A percentile compares a stretch with the other conserved stretches of the same genome.
Conservation (phyloP, 37 sponge, comb jelly and placozoan species). For the Theonella swinhoei region DNA sequence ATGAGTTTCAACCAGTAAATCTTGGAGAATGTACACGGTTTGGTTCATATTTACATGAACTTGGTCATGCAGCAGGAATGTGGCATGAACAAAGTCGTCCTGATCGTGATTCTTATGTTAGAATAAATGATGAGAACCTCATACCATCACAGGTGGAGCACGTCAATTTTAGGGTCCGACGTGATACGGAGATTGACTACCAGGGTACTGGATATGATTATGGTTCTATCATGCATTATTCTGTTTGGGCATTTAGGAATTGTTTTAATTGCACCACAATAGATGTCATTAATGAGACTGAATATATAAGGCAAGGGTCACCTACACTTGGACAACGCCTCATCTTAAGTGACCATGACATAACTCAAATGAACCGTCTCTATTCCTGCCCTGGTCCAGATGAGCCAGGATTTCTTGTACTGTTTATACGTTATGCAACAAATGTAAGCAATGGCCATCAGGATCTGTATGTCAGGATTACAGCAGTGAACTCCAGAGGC, state of each 20-base stretch:
- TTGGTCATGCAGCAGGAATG: conserved; percentile 55
- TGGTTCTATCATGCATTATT: too few species aligned
- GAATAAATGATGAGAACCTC: conserved; percentile 21
- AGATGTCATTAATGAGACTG: background rate
- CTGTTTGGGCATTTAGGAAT: conserved; percentile 17
- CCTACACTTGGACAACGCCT: background rate
- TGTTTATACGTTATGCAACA: background rate
- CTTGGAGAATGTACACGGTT: conserved; percentile 11
- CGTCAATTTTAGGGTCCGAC: conserved; percentile 24
- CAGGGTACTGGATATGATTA: conserved; percentile 16
- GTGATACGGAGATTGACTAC: background rate
- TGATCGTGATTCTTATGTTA: conserved; percentile 51
- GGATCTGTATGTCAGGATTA: background rate
- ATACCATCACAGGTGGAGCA: background rate
- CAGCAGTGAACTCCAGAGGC: background rate
- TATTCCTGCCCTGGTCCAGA: background rate
- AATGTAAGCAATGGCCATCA: background rate
- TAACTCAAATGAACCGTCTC: background rate
- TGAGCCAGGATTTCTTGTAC: background rate
- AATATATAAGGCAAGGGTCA: background rate
- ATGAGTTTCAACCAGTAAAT: conserved; percentile 2
- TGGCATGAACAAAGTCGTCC: conserved; percentile 58
- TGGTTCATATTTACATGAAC: conserved; percentile 50
- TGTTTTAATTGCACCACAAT: background rate
- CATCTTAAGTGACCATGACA: background rate